phyloP scores from a whole-genome alignment of 2,113 vertebrate genomes.

The Onychostoma macrolepis region DNA sequence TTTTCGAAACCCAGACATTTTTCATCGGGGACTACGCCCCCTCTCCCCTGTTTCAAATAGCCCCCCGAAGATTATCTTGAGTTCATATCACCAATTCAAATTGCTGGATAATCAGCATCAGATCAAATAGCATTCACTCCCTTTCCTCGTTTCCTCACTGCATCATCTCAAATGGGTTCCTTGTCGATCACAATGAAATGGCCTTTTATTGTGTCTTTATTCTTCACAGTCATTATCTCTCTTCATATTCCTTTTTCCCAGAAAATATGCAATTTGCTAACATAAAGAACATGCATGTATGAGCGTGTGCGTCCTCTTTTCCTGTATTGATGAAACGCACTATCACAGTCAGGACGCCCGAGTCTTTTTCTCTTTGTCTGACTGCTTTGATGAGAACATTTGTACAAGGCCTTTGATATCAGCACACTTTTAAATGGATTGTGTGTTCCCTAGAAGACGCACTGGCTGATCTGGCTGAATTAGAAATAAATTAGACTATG shows the following conservation, averaged over 20 bases:
- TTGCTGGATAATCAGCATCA: constrained; percentile 84
- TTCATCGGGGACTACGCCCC: constrained; percentile 27
- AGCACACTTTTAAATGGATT: constrained; percentile 38
- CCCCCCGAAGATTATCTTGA: constrained; percentile 69
- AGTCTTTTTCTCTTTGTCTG: constrained; percentile 45
- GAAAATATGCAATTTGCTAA: constrained; percentile 48
- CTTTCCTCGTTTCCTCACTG: constrained; percentile 73
- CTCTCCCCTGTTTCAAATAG: constrained; percentile 21
- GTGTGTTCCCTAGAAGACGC: background rate
- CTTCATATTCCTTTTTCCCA: constrained; percentile 25
- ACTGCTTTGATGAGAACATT: constrained; percentile 49
- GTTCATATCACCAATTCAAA: constrained; percentile 77
- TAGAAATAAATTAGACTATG: constrained; percentile 2
- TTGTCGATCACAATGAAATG: constrained; percentile 94
- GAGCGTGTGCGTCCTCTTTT: background rate
- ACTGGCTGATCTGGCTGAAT: constrained; percentile 20
- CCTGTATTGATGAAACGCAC: constrained; percentile 50
- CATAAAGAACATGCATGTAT: constrained; percentile 37
- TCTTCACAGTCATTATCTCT: constrained; percentile 50
- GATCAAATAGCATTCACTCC: constrained; percentile 78
- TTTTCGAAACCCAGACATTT: constrained; percentile 52
- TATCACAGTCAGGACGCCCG: constrained; percentile 31
- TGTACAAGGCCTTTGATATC: constrained; percentile 49
- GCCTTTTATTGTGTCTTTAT: constrained; percentile 75
- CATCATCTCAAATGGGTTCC: constrained; percentile 81